A percentile compares a stretch with the other conserved stretches of the same genome.
These are phyloP conservation scores for Laterallus jamaicensis DNA, from an alignment of 2,113 vertebrate species.

Conservation along the genomic window DNA sequence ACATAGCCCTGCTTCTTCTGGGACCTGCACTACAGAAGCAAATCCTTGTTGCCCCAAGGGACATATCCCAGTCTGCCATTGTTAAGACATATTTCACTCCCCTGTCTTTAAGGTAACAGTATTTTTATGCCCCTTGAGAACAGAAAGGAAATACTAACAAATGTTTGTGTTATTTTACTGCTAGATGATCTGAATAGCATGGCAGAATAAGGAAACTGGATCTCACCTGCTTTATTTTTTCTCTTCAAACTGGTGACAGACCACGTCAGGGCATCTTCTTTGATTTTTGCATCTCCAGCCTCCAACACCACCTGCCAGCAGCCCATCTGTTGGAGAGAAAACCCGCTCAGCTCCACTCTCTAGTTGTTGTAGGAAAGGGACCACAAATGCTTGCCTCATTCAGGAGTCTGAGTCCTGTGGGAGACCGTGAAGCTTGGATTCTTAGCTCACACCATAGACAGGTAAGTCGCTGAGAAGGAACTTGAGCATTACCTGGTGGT, in stretches of 20 bases:
- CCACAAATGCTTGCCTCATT: not conserved
- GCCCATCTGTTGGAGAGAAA: conserved; percentile 22
- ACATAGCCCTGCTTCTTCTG: not conserved
- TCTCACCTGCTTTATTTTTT: not conserved
- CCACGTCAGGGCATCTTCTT: not conserved
- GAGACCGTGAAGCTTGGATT: not conserved
- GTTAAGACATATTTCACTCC: not conserved
- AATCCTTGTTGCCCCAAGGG: not conserved
- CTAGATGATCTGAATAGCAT: not conserved
- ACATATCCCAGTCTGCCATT: not conserved
- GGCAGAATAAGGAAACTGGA: not conserved
- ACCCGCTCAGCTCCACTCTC: not conserved
- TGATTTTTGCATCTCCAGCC: not conserved
- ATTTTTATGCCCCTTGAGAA: not conserved
- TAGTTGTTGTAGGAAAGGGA: not conserved
- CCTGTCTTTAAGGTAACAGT: not conserved
- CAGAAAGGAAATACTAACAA: not conserved
- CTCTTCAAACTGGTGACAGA: not conserved
- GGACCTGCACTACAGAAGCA: not conserved
- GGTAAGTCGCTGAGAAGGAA: not conserved
- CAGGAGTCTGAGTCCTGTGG: not conserved
- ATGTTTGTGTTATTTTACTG: not conserved
- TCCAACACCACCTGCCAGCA: conserved; percentile 11
- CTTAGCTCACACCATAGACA: not conserved
- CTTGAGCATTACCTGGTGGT: not conserved